Evolutionary conservation across 1,140 invertebrate species (phyloP).

Genomic region (Andrena cerasifolii): DNA sequence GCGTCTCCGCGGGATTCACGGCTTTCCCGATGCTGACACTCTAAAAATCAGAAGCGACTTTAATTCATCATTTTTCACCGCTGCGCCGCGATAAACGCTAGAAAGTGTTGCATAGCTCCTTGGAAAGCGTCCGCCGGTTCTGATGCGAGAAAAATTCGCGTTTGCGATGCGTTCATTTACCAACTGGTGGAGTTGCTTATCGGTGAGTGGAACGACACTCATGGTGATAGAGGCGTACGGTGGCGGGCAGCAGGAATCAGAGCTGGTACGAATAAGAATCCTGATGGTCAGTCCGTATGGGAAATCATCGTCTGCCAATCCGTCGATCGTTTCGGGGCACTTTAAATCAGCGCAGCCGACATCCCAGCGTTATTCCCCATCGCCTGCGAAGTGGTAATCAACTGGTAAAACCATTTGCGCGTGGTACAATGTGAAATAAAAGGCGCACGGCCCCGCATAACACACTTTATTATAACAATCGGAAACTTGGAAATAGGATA

Average conservation of each 20-base stretch:
- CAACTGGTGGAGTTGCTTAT: constrained; percentile 80
- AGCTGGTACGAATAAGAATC: constrained; percentile 25
- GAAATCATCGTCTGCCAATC: constrained; percentile 25
- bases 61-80: constrained; percentile 6
- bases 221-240: constrained; percentile 76
- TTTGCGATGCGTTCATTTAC: constrained; percentile 70
- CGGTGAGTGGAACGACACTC: constrained; percentile 75
- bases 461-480: too few relatives aligned
- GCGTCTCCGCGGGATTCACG: constrained; percentile 93
- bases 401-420: neutral
- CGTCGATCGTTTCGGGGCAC: neutral
- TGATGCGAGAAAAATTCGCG: neutral
- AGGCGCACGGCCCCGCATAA: too few relatives aligned
- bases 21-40: constrained; percentile 93
- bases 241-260: constrained; percentile 25
- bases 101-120: constrained; percentile 1
- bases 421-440: too few relatives aligned
- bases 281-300: constrained; percentile 29
- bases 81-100: neutral
- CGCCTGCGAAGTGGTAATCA: constrained; percentile 8
- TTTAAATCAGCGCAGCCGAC: constrained; percentile 10
- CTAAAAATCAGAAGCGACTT: constrained; percentile 82
- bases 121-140: neutral
- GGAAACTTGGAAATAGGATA: too few relatives aligned
- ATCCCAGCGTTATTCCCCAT: constrained; percentile 15